Percentiles rank a stretch among this genome's conserved stretches.
These are phyloP conservation scores for Noctua pronuba DNA, from an alignment of 2,888 invertebrate genomes.

Conservation along the genomic window DNA sequence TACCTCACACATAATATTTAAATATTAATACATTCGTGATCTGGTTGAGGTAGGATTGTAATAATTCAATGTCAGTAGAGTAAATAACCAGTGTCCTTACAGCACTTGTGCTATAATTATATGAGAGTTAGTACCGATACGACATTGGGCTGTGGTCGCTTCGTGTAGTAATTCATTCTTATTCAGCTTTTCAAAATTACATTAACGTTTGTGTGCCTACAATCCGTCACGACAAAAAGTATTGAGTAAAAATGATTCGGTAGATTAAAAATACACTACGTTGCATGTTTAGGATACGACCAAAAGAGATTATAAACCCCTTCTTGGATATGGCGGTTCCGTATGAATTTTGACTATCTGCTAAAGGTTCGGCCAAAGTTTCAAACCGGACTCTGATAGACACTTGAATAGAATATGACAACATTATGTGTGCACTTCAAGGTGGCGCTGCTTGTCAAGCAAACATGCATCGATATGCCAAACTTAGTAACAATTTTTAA, in stretches of 20 bases:
- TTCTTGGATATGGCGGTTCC: neutral
- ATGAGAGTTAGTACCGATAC: slow-evolving; percentile 38
- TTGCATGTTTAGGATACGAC: slow-evolving; percentile 16
- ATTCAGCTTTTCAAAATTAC: slow-evolving; percentile 48
- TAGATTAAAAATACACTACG: slow-evolving; percentile 9
- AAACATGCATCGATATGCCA: too few relatives aligned
- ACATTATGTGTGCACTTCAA: too few relatives aligned
- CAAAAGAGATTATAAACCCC: neutral
- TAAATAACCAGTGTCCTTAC: slow-evolving; percentile 65
- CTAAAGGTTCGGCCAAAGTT: neutral
- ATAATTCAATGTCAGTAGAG: slow-evolving; percentile 68
- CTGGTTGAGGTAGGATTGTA: slow-evolving; percentile 56
- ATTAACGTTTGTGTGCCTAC: slow-evolving; percentile 18
- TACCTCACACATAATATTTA: slow-evolving; percentile 49
- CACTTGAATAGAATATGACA: neutral
- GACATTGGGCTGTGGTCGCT: slow-evolving; percentile 55
- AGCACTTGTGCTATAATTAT: slow-evolving; percentile 56
- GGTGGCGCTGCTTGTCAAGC: too few relatives aligned
- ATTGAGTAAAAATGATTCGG: slow-evolving; percentile 12
- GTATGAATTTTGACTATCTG: neutral
- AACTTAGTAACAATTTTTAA: too few relatives aligned
- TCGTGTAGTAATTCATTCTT: slow-evolving; percentile 49
- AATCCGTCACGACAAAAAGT: slow-evolving; percentile 38
- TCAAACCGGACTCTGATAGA: neutral
- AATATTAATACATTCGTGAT: slow-evolving; percentile 60